These are phyloP conservation scores for Melanotaenia duboulayi DNA, from an alignment of 2,113 vertebrate genomes.

Conservation along the genomic window DNA sequence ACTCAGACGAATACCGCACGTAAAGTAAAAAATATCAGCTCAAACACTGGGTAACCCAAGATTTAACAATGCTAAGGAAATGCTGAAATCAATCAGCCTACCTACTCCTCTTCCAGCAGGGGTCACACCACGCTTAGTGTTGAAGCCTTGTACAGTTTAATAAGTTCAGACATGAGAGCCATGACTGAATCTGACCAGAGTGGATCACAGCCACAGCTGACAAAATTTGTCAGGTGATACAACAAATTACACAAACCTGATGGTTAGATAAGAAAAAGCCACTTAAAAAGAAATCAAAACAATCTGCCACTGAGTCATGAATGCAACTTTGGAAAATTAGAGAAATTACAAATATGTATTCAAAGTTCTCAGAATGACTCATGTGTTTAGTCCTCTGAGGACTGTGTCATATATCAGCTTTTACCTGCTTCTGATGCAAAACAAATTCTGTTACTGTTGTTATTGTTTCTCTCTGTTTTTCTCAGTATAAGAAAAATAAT, in stretches of 20 bases:
- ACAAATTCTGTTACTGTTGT: slow-evolving; percentile 6
- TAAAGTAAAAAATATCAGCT: background rate
- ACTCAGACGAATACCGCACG: background rate
- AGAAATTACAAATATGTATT: slow-evolving; percentile 1
- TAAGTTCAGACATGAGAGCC: slow-evolving; percentile 20
- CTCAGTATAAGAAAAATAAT: slow-evolving; percentile 35
- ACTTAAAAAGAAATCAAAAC: background rate
- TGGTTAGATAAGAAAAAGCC: background rate
- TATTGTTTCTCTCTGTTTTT: slow-evolving; percentile 7
- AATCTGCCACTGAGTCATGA: background rate
- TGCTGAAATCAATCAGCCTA: background rate
- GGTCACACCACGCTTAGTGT: slow-evolving; percentile 40
- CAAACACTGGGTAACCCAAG: slow-evolving; percentile 3
- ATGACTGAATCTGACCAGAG: background rate
- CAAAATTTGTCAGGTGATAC: background rate
- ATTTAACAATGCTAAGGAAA: background rate
- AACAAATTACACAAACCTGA: slow-evolving; percentile 2
- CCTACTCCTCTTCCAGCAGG: slow-evolving; percentile 52
- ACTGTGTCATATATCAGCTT: background rate
- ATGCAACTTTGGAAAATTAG: background rate
- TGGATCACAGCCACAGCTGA: slow-evolving; percentile 34
- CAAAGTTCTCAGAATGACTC: background rate
- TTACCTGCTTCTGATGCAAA: slow-evolving; percentile 13
- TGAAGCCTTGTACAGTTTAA: slow-evolving; percentile 17
- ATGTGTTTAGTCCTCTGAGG: slow-evolving; percentile 8